Percentiles rank a stretch among this genome's conserved stretches.
Evolutionary conservation across 2,888 invertebrate genomes (phyloP).

Genomic region (Rhagophthalmus giganteus): DNA sequence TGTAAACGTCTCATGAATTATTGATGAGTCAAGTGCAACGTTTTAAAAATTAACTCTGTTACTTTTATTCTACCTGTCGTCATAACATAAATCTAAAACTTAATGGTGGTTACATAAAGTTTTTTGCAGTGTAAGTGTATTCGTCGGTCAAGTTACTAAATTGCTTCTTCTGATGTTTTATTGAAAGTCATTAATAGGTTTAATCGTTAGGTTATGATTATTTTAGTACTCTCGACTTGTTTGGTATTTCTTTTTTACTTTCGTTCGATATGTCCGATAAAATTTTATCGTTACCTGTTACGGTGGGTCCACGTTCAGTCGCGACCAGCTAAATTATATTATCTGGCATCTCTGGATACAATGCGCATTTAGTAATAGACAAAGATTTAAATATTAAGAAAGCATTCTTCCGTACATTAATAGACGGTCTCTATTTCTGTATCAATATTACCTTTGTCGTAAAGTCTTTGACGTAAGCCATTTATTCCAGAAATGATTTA

Average conservation of each 20-base stretch:
- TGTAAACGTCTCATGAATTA: conserved; percentile 45
- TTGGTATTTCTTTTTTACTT: background rate
- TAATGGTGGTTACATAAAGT: conserved; percentile 44
- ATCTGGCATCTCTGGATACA: no score
- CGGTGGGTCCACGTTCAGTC: no score
- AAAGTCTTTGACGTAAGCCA: no score
- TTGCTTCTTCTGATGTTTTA: conserved; percentile 33
- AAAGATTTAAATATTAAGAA: no score
- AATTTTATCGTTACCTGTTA: background rate
- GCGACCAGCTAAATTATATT: no score
- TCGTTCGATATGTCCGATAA: background rate
- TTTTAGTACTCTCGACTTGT: conserved; percentile 10
- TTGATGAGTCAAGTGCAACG: conserved; percentile 45
- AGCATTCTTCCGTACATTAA: no score
- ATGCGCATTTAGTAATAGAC: no score
- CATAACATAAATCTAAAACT: conserved; percentile 48
- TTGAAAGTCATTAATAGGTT: conserved; percentile 32
- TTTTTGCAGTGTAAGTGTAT: conserved; percentile 35
- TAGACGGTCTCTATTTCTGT: no score
- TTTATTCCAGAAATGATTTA: no score
- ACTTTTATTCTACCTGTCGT: conserved; percentile 46
- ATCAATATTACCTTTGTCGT: no score
- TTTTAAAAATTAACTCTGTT: conserved; percentile 50
- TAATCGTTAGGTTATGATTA: conserved; percentile 22
- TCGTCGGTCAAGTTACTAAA: conserved; percentile 27